Conservation (phyloP, 1,140 invertebrate species). For the Drosophila tristis region DNA sequence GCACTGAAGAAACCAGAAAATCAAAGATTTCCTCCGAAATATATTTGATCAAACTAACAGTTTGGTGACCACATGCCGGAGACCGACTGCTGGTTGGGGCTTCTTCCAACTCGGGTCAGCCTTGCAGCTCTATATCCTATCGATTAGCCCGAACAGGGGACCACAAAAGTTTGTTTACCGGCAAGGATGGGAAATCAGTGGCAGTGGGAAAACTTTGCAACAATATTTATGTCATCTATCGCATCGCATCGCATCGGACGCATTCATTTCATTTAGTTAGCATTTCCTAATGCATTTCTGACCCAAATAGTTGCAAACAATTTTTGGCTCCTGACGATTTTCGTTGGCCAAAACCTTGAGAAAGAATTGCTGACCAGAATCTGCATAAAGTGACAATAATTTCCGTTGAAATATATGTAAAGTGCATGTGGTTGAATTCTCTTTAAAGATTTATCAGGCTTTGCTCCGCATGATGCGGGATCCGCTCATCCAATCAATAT, state of each 20-base stretch:
- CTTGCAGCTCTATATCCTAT: conserved; percentile 24
- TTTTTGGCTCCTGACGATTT: conserved; percentile 42
- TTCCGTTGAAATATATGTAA: conserved; percentile 25
- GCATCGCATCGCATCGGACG: conserved; percentile 16
- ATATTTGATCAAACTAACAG: conserved; percentile 17
- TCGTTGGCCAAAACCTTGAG: conserved; percentile 4
- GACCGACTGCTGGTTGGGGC: background rate
- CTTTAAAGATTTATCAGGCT: background rate
- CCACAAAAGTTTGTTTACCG: conserved; percentile 73
- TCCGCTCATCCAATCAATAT: conserved; percentile 16
- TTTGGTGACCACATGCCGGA: conserved; percentile 15
- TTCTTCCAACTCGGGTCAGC: conserved; percentile 33
- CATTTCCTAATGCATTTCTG: conserved; percentile 62
- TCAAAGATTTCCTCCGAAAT: background rate
- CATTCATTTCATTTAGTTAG: conserved; percentile 43
- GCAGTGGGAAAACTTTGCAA: conserved; percentile 41
- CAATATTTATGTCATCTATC: conserved; percentile 51
- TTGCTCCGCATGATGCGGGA: background rate
- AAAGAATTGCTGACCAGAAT: conserved; percentile 17
- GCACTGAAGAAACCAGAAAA: conserved; percentile 17
- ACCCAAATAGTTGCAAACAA: conserved; percentile 42
- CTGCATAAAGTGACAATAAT: conserved; percentile 48
- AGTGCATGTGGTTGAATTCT: background rate
- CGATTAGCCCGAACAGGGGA: conserved; percentile 61
- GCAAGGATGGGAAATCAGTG: conserved; percentile 41